Conservation (phyloP, 2,797 vertebrate genomes). For the Rhodeus uyekii region DNA sequence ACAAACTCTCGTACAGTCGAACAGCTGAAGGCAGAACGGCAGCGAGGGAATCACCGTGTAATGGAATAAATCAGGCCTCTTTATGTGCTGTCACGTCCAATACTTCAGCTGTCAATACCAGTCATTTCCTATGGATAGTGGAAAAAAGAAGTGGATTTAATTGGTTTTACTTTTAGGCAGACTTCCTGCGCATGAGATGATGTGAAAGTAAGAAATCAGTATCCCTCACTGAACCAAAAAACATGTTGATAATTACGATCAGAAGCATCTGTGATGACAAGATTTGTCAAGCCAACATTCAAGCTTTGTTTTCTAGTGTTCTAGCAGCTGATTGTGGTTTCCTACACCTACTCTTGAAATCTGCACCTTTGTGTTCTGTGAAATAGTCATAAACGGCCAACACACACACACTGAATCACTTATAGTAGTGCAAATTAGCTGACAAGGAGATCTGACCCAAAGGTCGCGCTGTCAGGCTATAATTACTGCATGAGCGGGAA, state of each 20-base stretch:
- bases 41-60: slow-evolving; percentile 59
- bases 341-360: slow-evolving; percentile 11
- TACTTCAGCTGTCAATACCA: slow-evolving; percentile 64
- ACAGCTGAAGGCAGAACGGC: slow-evolving; percentile 44
- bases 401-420: neutral
- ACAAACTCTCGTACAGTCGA: slow-evolving; percentile 48
- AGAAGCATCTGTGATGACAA: neutral
- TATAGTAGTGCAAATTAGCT: no score
- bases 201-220: neutral
- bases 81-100: slow-evolving; percentile 70
- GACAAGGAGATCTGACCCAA: slow-evolving; percentile 34
- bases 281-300: no score
- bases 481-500: slow-evolving; percentile 44
- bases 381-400: slow-evolving; percentile 9
- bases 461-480: slow-evolving; percentile 39
- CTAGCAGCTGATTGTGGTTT: neutral
- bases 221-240: neutral
- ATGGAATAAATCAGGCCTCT: slow-evolving; percentile 67
- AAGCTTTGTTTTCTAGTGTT: neutral
- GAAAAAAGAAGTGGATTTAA: slow-evolving; percentile 18
- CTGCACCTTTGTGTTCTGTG: neutral
- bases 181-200: neutral
- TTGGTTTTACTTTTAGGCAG: slow-evolving; percentile 21
- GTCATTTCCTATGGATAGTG: slow-evolving; percentile 12
- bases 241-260: neutral